Evolutionary conservation across 2,113 vertebrate genomes (phyloP).

Genomic region (Haemorhous mexicanus): DNA sequence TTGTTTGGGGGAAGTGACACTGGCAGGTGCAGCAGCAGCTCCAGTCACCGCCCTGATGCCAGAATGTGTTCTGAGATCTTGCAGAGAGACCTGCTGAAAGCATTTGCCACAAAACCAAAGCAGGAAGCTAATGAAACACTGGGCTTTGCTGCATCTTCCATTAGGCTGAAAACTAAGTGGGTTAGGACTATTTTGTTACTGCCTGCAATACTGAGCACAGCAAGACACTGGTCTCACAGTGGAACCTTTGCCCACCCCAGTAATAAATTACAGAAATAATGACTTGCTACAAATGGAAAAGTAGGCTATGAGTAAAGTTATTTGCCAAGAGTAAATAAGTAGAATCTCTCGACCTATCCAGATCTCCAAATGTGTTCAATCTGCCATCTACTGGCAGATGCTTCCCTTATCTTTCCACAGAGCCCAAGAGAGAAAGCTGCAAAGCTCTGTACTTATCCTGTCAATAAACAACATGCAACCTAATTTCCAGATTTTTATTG

Average conservation of each 20-base stretch:
- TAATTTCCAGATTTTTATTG: not conserved
- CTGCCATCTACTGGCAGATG: slow-evolving; percentile 61
- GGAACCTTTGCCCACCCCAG: not conserved
- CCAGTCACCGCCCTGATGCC: not conserved
- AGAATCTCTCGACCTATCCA: not conserved
- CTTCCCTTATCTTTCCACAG: not conserved
- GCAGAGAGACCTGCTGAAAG: not conserved
- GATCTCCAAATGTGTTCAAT: not conserved
- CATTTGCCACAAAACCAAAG: not conserved
- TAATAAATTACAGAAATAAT: slow-evolving; percentile 6
- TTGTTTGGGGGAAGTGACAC: not conserved
- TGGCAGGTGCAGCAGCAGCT: not conserved
- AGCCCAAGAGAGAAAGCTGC: not conserved
- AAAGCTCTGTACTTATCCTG: not conserved
- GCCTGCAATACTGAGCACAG: not conserved
- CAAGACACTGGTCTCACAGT: not conserved
- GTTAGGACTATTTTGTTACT: not conserved
- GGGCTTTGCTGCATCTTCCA: not conserved
- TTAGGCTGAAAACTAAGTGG: not conserved
- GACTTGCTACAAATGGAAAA: slow-evolving; percentile 36
- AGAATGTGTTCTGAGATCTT: not conserved
- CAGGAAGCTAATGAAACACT: not conserved
- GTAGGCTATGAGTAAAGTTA: not conserved
- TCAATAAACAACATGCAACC: not conserved
- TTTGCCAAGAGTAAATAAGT: not conserved